Base-by-base conservation (phyloP, 2,888 invertebrate genomes). In the Chalcis sispes region DNA sequence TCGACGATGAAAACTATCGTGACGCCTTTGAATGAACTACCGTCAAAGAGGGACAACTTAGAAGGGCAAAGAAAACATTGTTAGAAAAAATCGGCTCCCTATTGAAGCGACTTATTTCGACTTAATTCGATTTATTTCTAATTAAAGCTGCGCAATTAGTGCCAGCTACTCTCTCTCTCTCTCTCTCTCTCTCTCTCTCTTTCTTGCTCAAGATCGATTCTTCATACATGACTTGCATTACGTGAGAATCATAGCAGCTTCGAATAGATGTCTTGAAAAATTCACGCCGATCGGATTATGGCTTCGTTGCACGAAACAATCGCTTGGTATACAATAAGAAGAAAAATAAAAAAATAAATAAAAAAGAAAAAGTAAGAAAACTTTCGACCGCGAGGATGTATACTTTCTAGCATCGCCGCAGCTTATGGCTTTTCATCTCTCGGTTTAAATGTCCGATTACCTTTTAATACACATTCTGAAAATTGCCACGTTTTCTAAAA, bases 81-180 rank as follows among this genome's bases (percentile, higher is more conserved):
- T 62, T 62, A 56, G 54, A 62, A 74, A 56, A 61, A 62, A 69
- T 67, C 67, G 62, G n/a, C 61, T 62, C 62, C 62, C 74, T 54
- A 46, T 61, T 54, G 52, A 73, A 29, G 54, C 73, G 61, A 2
- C 42, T n/a, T n/a, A n/a, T n/a, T n/a, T n/a, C n/a, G 13, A 15
- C 42, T 2, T 8, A 15, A 8, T 13, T 54, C 61, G 61, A 74
- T 56, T 67, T 23, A 59, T 52, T 73, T 62, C 54, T 74, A 74
- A 74, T 74, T 69, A 69, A 62, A 62, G 54, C 29, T 23, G 13
- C 8, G 61, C 62, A 61, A 67, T 67, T 54, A 61, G 61, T 40
- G 42, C 8, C 42, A 4, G 8, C 42, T 27, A 15, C 20, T 3
- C 25, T 7, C 29, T 52, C n/a, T n/a, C n/a, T n/a, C n/a, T n/a